A percentile compares a stretch with the other conserved stretches of the same genome.
These are phyloP conservation scores for Tragulus kanchil DNA, from an alignment of 2,113 vertebrate genomes.

Conservation along the genomic window DNA sequence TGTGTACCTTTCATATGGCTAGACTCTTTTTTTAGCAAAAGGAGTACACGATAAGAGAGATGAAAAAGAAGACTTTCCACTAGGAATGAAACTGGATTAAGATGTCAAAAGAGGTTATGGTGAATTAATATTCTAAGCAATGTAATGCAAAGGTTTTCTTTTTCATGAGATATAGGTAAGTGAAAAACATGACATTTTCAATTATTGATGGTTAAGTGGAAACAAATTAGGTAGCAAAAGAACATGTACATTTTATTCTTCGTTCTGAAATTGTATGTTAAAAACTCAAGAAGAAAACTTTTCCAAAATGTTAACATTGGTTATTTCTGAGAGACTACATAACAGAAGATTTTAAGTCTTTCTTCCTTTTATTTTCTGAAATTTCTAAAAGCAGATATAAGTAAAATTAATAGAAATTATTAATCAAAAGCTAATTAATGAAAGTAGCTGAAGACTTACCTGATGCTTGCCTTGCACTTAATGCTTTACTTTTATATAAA, in stretches of 20 bases:
- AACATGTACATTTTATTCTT: background rate
- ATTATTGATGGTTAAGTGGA: background rate
- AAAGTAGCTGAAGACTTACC: conserved; percentile 23
- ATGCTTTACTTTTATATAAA: background rate
- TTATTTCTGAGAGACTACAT: background rate
- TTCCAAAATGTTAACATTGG: background rate
- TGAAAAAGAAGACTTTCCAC: background rate
- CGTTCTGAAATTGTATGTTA: conserved; percentile 24
- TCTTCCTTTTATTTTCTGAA: conserved; percentile 15
- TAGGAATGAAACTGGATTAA: background rate
- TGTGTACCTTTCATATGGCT: background rate
- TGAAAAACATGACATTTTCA: background rate
- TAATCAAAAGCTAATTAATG: background rate
- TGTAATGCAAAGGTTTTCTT: background rate
- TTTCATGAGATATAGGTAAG: background rate
- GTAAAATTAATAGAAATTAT: background rate
- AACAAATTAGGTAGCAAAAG: conserved; percentile 11
- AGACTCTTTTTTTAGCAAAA: background rate
- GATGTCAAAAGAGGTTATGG: background rate
- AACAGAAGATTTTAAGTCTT: background rate
- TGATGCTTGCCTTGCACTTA: background rate
- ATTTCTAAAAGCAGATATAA: background rate
- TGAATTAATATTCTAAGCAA: background rate
- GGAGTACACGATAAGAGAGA: background rate
- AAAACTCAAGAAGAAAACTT: background rate